Evolutionary conservation across 2,888 invertebrate species (phyloP), one percentile per base, ranked within the genome.

Genomic region (Eudemis profundana): DNA sequence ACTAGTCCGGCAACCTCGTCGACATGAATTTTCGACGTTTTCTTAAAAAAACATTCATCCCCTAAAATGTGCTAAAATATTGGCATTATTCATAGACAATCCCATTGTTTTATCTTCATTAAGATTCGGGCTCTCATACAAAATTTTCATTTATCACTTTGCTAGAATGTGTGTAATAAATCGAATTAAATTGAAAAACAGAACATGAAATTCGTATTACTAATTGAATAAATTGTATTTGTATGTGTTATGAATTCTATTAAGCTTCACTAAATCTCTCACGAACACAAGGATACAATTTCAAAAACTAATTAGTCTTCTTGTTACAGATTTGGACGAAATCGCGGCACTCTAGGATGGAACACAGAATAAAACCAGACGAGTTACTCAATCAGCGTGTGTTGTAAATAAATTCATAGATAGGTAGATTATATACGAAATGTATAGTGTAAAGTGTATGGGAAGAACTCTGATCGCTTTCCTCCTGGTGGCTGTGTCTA

Each of bases 271-370:
- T 14, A 14, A 33, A 40, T 54, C 47, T 14, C 27, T 3, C 38
- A 46, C 47, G n/a, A 61, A 29, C 46, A 47, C 19, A 2, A 19
- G 19, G 21, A 53, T n/a, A n/a, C 40, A 29, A 49, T 56, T 49
- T 40, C 49, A 49, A 46, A 64, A 51, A 33, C 15, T 64, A 63
- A 54, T 17, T 63, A 44, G 29, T 59, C 68, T 66, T 57, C 72
- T 89, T 88, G 87, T 90, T 90, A 54, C 89, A 90, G 90, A 77
- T 83, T 71, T 77, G 82, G 80, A 78, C 76, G 79, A 72, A 72
- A 67, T 70, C 72, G 68, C 69, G 72, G 65, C 68, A 68, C 50
- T 71, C 67, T 64, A 69, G 63, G 59, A 59, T 62, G 74, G 69
- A 68, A 72, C 65, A 70, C 74, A 76, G 72, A 65, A 70, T 70